Evolutionary conservation across 2,888 invertebrate species (phyloP).

Genomic region (Cantharis lateralis): DNA sequence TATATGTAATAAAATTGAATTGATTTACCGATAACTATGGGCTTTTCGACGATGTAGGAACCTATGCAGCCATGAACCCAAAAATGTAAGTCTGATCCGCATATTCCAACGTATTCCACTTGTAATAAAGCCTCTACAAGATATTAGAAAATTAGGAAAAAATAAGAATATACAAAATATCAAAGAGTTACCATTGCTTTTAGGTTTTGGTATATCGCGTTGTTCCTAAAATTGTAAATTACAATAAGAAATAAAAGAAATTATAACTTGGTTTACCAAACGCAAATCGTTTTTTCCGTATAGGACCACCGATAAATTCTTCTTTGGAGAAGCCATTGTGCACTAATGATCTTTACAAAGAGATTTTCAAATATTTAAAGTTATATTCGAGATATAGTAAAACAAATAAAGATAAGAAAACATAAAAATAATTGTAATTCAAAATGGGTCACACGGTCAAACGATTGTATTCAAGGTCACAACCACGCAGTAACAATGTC

Average conservation of each 20-base stretch:
- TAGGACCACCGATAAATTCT: conserved; percentile 73
- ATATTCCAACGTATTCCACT: conserved; percentile 95
- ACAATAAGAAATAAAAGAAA: not conserved
- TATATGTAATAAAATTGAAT: not conserved
- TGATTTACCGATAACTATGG: conserved; percentile 84
- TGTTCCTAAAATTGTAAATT: conserved; percentile 9
- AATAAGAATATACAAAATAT: not conserved
- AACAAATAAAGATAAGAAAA: not conserved
- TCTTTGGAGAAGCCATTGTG: not conserved
- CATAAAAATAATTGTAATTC: too few species aligned
- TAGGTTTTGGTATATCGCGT: conserved; percentile 9
- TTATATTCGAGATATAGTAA: not conserved
- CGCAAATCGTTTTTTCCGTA: conserved; percentile 73
- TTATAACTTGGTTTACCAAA: conserved; percentile 60
- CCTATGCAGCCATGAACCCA: conserved; percentile 84
- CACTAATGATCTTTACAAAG: not conserved
- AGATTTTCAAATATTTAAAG: not conserved
- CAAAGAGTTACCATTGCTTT: conserved; percentile 8
- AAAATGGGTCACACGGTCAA: too few species aligned
- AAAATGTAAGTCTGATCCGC: conserved; percentile 96
- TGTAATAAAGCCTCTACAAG: conserved; percentile 79
- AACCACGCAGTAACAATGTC: too few species aligned
- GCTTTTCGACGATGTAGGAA: conserved; percentile 80
- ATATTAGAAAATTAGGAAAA: not conserved
- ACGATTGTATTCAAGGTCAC: too few species aligned